phyloP scores from a whole-genome alignment of 2,888 invertebrate genomes.

The Ellobium chinense region DNA sequence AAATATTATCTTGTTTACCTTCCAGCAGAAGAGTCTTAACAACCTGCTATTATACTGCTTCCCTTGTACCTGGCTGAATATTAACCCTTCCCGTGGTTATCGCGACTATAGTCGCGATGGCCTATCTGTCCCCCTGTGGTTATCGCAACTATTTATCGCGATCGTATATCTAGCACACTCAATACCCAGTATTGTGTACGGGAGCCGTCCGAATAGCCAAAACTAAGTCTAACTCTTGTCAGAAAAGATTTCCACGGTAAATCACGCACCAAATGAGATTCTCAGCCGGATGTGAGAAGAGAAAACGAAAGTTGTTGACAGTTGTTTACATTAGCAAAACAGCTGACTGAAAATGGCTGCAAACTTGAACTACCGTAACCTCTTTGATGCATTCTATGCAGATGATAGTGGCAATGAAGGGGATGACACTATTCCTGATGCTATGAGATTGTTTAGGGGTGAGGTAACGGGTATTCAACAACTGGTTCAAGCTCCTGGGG shows the following conservation, averaged over 20 bases:
- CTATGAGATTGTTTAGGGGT: too few species aligned
- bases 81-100: neutral
- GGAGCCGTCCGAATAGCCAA: neutral
- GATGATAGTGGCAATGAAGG: neutral
- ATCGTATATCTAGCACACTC: neutral
- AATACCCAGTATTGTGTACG: neutral
- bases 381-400: neutral
- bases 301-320: neutral
- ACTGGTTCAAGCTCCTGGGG: too few species aligned
- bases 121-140: too few species aligned
- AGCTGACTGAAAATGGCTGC: neutral
- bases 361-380: neutral
- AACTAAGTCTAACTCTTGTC: neutral
- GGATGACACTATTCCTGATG: too few species aligned
- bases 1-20: neutral
- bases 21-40: too few species aligned
- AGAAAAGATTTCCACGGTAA: neutral
- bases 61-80: too few species aligned
- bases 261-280: neutral
- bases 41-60: neutral
- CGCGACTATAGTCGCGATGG: neutral
- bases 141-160: neutral
- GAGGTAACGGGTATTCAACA: too few species aligned
- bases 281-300: neutral
- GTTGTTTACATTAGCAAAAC: neutral